Evolutionary conservation across 2,797 vertebrate genomes (phyloP), one percentile per base, ranked within the genome.

Genomic region (Trematomus bernacchii): DNA sequence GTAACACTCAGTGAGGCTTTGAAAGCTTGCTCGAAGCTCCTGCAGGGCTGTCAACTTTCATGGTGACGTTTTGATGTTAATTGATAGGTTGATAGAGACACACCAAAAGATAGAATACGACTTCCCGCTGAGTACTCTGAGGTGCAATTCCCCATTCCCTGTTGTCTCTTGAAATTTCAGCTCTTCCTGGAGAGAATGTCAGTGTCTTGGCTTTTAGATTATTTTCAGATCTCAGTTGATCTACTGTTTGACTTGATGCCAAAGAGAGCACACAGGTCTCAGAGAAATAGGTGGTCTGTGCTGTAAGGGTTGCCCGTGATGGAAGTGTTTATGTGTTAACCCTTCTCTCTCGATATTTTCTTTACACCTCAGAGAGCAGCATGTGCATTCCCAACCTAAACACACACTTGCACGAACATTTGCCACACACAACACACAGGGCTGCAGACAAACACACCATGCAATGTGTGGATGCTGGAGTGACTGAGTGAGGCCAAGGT

Each of bases 241-340:
- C 48, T 75, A 9, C 48, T 80, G 73, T 86, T 87, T 87, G 80
- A 80, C 85, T 82, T 69, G 62, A 77, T 77, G 66, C 82, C 84
- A 79, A 66, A 70, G 65, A 76, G 63, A 66, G 65, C 42, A 42
- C 40, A 44, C 46, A 9, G 66, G 79, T 87, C 75, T 76, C 57
- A 3, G 65, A 81, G 76, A 87, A 37, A 81, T 73, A 82, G 83
- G 80, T 78, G 79, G 85, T 85, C 82, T 1, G 0, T 1, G 40
- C 78, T 65, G 47, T 66, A 59, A 73, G 73, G 58, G 76, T 65
- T 87, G 82, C 83, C 84, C 83, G 89, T 90, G 81, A 86, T 82
- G 68, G 66, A 87, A 74, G 85, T 90, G 90, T 94, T 92, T 87
- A 91, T 89, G 84, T 92, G 90, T 85, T 86, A 92, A 91, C 47